Evolutionary conservation across 2,797 vertebrate species (phyloP).

Genomic region (Sebastes nivosus): DNA sequence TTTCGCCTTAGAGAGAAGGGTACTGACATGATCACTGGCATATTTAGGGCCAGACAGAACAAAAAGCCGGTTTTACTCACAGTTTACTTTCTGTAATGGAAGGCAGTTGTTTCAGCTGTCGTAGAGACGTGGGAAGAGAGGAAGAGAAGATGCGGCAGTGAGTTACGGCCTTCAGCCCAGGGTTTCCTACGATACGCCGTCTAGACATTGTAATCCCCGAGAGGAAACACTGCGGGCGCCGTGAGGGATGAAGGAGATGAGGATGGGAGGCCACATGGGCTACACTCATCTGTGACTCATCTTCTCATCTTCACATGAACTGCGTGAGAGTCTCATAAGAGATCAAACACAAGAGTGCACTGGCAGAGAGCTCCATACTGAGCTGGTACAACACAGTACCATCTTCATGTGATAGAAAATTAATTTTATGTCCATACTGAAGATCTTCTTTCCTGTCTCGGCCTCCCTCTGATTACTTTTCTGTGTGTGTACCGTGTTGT

Average conservation of each 20-base stretch:
- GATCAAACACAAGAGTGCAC: conserved; percentile 9
- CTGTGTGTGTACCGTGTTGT: not conserved
- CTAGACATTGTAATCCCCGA: conserved; percentile 68
- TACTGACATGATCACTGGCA: conserved; percentile 32
- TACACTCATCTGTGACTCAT: conserved; percentile 23
- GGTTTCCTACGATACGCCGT: conserved; percentile 49
- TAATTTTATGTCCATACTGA: not conserved
- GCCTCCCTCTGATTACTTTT: not conserved
- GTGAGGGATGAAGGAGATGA: conserved; percentile 27
- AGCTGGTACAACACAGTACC: not conserved
- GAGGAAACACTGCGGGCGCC: conserved; percentile 32
- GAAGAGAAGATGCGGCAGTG: not conserved
- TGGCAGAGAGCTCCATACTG: not conserved
- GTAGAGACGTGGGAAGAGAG: conserved; percentile 17
- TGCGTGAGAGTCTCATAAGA: conserved; percentile 13
- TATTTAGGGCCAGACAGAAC: conserved; percentile 24
- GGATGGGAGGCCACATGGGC: not conserved
- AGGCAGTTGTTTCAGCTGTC: conserved; percentile 31
- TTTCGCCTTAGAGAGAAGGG: conserved; percentile 21
- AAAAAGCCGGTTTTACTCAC: conserved; percentile 29
- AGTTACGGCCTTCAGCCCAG: conserved; percentile 34
- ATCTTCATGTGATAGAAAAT: not conserved
- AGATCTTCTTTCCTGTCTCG: not conserved
- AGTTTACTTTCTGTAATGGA: conserved; percentile 30
- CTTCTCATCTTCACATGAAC: conserved; percentile 22